Conservation (phyloP, 1,140 invertebrate genomes). For the Polyergus mexicanus region DNA sequence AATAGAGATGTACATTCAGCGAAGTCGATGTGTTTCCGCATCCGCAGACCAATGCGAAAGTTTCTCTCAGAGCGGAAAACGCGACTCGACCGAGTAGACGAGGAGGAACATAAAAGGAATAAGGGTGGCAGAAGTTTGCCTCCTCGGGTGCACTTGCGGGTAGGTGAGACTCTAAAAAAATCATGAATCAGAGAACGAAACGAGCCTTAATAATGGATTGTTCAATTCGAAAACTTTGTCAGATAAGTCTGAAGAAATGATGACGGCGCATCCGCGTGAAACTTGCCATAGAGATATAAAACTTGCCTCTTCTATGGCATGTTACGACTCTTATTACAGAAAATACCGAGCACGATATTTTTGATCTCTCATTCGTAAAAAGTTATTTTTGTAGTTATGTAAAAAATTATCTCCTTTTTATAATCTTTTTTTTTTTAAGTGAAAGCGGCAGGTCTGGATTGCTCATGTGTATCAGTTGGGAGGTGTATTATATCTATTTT, state of each 20-base stretch:
- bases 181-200: conserved; percentile 72
- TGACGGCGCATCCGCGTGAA: conserved; percentile 43
- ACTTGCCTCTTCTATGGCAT: conserved; percentile 28
- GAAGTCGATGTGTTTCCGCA: conserved; percentile 22
- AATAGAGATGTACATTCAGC: conserved; percentile 63
- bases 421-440: too few relatives aligned
- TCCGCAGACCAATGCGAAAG: conserved; percentile 35
- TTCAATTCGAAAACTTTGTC: conserved; percentile 64
- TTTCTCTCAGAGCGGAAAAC: conserved; percentile 39
- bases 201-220: conserved; percentile 71
- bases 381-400: conserved; percentile 14
- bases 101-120: conserved; percentile 50
- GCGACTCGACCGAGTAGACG: conserved; percentile 35
- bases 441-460: neutral
- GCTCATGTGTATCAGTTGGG: neutral
- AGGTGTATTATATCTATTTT: neutral
- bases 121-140: conserved; percentile 62
- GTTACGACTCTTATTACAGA: conserved; percentile 36
- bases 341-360: conserved; percentile 36
- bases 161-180: conserved; percentile 65
- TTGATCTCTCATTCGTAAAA: conserved; percentile 7
- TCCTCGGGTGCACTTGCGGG: conserved; percentile 47
- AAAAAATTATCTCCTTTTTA: neutral
- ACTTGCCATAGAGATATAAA: conserved; percentile 39
- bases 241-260: conserved; percentile 53